Evolutionary conservation across 2,888 invertebrate genomes (phyloP), one percentile per base, ranked within the genome.

Genomic region (Cremastobaeus sp.): DNA sequence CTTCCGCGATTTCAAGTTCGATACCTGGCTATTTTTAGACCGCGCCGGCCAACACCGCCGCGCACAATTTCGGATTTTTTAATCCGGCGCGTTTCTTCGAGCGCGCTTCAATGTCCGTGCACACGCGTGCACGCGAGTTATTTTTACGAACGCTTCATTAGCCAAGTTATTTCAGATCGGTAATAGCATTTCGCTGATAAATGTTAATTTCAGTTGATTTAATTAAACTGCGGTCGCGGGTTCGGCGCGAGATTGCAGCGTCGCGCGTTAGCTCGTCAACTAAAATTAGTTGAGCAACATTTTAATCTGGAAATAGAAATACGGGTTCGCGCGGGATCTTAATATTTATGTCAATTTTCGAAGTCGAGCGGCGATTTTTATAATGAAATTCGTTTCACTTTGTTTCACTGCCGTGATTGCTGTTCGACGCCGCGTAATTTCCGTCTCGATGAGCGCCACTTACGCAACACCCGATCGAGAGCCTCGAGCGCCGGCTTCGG

Each of bases 181-280:
- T n/a, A 34, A 34, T 8, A 48, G 48, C 32, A 48, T 48, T 18
- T 8, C 8, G 11, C 9, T 17, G 34, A 48, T 48, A 34, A 34
- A 48, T 34, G 28, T 34, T 48, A 32, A 48, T 48, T 48, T 48
- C 18, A 15, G 4, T 11, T 14, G 6, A 28, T 35, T 50, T 50
- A 18, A 34, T 50, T 50, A 12, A 11, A 17, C 15, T 50, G 18
- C 17, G 17, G 9, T 28, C 8, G 45, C 28, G 28, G 28, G 14
- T 47, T 30, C 30, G 25, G n/a, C 28, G 25, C 15, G 18, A 8
- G 11, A 41, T 4, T 11, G 41, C 45, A 20, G 15, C 25, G 15
- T 45, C 4, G 1, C 20, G 12, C 41, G 12, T 21, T 41, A n/a
- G n/a, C n/a, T n/a, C n/a, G 12, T 12, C 14, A 39, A 39, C 17